A percentile compares a stretch with the other conserved stretches of the same genome.
Conservation (phyloP, 2,113 vertebrate genomes). For the Dicaeum eximium region DNA sequence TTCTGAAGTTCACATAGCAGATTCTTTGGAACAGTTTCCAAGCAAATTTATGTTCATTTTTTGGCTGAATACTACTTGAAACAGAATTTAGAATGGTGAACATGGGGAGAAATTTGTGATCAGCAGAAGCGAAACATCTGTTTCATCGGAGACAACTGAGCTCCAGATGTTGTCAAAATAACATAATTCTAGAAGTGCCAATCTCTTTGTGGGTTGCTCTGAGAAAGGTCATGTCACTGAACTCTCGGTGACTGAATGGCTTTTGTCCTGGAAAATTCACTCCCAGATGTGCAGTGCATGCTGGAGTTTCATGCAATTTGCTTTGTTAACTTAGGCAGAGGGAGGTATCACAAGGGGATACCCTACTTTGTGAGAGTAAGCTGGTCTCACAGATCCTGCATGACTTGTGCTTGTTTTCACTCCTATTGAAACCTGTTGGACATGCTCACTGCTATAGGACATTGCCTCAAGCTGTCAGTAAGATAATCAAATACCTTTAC, state of each 20-base stretch:
- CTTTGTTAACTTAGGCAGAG: background rate
- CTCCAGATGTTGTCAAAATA: slow-evolving; percentile 39
- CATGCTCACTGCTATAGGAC: background rate
- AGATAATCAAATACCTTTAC: background rate
- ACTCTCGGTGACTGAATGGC: slow-evolving; percentile 38
- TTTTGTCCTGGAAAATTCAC: slow-evolving; percentile 34
- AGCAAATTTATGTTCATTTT: slow-evolving; percentile 19
- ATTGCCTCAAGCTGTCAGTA: background rate
- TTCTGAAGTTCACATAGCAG: background rate
- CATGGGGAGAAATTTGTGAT: slow-evolving; percentile 2
- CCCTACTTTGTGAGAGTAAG: background rate
- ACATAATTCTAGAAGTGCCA: slow-evolving; percentile 32
- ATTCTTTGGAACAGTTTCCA: slow-evolving; percentile 20
- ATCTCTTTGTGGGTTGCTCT: slow-evolving; percentile 1
- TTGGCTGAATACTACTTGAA: slow-evolving; percentile 10
- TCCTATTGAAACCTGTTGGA: background rate
- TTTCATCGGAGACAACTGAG: background rate
- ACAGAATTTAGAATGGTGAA: background rate
- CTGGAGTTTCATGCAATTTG: background rate
- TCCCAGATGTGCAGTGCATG: slow-evolving; percentile 8
- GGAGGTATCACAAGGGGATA: background rate
- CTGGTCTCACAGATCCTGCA: background rate
- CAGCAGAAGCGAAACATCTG: slow-evolving; percentile 39
- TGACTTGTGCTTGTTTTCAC: background rate
- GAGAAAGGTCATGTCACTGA: slow-evolving; percentile 43